These are phyloP conservation scores for Thermophis baileyi DNA, from an alignment of 2,113 vertebrate genomes.

Conservation along the genomic window DNA sequence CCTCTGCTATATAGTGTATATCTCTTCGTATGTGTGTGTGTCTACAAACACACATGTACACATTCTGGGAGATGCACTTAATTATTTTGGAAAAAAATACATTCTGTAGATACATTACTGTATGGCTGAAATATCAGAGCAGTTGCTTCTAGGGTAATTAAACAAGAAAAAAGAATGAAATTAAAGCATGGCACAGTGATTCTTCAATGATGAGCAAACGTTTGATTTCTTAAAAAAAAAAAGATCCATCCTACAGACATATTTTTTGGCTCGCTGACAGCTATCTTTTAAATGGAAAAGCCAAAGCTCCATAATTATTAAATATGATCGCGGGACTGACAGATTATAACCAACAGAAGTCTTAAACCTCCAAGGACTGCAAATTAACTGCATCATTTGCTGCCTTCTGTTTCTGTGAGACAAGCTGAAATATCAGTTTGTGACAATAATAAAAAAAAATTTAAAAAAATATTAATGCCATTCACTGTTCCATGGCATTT, in stretches of 20 bases:
- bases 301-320: constrained; percentile 1
- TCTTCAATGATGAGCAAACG: not conserved
- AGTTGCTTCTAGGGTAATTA: not conserved
- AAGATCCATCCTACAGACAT: not conserved
- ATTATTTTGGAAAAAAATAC: not conserved
- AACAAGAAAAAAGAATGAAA: not conserved
- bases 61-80: not conserved
- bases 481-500: not conserved
- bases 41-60: not conserved
- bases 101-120: not conserved
- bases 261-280: constrained; percentile 6
- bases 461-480: constrained; percentile 8
- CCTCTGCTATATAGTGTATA: not conserved
- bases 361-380: constrained; percentile 11
- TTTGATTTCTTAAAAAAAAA: not conserved
- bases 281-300: constrained; percentile 9
- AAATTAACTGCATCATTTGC: constrained; percentile 11
- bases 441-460: not conserved
- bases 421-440: constrained; percentile 13
- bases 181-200: not conserved
- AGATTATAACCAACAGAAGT: constrained; percentile 33
- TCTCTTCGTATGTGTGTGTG: not conserved
- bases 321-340: constrained; percentile 16
- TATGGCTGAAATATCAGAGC: not conserved
- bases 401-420: not conserved